Evolutionary conservation across 92 coral and sea anemone species (phyloP).

Genomic region (Umimayanthus kanabou): DNA sequence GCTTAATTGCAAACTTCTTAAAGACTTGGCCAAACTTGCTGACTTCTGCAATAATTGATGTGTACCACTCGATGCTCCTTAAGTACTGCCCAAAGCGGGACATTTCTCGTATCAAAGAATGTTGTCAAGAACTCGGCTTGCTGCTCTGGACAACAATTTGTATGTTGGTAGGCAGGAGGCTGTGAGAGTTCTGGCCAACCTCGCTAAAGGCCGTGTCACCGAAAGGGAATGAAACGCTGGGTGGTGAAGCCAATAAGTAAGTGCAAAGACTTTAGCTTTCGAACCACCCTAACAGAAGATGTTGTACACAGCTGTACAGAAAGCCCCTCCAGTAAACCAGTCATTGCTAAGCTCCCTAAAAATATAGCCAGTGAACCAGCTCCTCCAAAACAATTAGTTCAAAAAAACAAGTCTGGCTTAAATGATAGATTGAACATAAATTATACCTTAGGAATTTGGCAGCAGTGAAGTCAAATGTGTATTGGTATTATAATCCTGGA

Average conservation of each 20-base stretch:
- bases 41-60: conserved; percentile 64
- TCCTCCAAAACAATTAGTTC: conserved; percentile 38
- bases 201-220: conserved; percentile 46
- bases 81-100: conserved; percentile 61
- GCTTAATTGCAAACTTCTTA: conserved; percentile 46
- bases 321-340: conserved; percentile 16
- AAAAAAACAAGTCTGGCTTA: conserved; percentile 37
- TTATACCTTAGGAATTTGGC: conserved; percentile 1
- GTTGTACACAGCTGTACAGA: conserved; percentile 22
- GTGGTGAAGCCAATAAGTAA: conserved; percentile 61
- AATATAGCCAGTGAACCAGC: conserved; percentile 48
- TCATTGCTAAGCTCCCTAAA: conserved; percentile 32
- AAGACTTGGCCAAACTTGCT: conserved; percentile 58
- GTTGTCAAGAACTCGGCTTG: conserved; percentile 60
- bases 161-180: conserved; percentile 55
- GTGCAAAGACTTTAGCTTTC: conserved; percentile 46
- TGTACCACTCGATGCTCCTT: conserved; percentile 63
- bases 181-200: conserved; percentile 30
- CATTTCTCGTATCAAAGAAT: conserved; percentile 57
- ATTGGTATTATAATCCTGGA: conserved; percentile 12
- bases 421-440: background rate
- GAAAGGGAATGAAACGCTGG: conserved; percentile 62
- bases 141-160: conserved; percentile 62
- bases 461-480: conserved; percentile 2
- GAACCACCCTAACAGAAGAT: conserved; percentile 29